These are phyloP conservation scores for Anableps anableps DNA, from an alignment of 2,797 vertebrate species.

Conservation along the genomic window DNA sequence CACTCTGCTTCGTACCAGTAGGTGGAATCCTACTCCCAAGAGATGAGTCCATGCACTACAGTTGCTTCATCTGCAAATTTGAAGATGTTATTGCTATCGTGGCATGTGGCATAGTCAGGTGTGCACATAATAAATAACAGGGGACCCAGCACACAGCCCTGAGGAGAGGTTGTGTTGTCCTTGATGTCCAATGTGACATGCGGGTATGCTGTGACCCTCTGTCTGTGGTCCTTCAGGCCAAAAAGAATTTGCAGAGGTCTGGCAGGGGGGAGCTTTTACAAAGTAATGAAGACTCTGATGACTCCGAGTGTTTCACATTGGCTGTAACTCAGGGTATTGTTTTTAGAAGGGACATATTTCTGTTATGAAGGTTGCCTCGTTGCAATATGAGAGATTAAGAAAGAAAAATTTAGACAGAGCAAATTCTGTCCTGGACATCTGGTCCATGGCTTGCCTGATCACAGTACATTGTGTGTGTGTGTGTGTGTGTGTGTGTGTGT, in stretches of 20 bases:
- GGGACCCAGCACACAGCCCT: too few species aligned
- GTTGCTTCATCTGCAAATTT: neutral
- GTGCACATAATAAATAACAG: too few species aligned
- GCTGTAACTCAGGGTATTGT: neutral
- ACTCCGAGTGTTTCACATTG: neutral
- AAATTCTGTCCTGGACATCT: constrained; percentile 59
- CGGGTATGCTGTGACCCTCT: too few species aligned
- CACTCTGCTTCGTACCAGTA: neutral
- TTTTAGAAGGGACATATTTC: neutral
- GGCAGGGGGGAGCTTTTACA: too few species aligned
- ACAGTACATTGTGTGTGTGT: constrained; percentile 12
- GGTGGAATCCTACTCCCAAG: neutral
- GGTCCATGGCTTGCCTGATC: constrained; percentile 27
- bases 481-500: constrained; percentile 33
- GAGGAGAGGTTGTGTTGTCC: too few species aligned
- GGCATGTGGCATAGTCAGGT: too few species aligned
- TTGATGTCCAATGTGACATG: too few species aligned
- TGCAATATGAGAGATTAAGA: constrained; percentile 14
- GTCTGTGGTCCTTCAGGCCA: neutral
- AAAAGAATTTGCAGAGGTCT: neutral
- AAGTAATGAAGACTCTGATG: neutral
- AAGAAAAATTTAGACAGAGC: constrained; percentile 41
- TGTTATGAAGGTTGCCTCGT: neutral
- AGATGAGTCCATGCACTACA: neutral
- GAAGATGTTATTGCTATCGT: too few species aligned